Conservation (phyloP, 2,888 invertebrate genomes). For the Merodon equestris region DNA sequence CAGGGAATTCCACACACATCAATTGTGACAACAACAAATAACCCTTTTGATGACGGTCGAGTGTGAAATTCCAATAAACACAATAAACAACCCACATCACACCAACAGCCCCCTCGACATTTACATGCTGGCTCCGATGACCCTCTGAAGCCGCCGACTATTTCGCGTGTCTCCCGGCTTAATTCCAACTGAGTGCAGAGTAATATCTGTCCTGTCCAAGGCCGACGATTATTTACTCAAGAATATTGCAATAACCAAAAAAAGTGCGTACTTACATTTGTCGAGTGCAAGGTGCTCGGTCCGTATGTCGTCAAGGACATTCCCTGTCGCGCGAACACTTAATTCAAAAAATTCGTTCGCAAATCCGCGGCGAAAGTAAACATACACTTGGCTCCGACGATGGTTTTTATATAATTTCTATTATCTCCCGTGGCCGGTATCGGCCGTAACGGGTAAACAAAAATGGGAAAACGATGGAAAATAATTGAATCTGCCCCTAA, state of each 20-base stretch:
- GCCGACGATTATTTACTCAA: conserved; percentile 42
- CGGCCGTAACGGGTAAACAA: conserved; percentile 31
- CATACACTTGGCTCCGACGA: conserved; percentile 20
- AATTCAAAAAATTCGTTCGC: conserved; percentile 8
- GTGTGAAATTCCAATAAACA: conserved; percentile 45
- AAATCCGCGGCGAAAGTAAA: conserved; percentile 8
- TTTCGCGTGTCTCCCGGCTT: conserved; percentile 34
- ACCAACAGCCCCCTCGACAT: conserved; percentile 22
- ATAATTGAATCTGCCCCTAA: conserved; percentile 38
- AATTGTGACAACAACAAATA: not conserved
- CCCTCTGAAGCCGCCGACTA: too few relatives aligned
- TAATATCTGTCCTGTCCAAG: conserved; percentile 29
- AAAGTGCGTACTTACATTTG: conserved; percentile 39
- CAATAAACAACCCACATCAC: not conserved
- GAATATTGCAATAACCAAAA: conserved; percentile 19
- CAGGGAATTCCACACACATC: not conserved
- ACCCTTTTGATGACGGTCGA: conserved; percentile 12
- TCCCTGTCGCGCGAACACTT: not conserved
- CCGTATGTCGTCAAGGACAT: conserved; percentile 8
- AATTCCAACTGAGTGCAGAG: conserved; percentile 29
- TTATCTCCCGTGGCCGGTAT: not conserved
- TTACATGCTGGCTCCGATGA: conserved; percentile 22
- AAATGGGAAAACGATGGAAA: conserved; percentile 22
- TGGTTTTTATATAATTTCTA: too few relatives aligned
- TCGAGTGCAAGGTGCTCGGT: not conserved